Evolutionary conservation across 2,888 invertebrate genomes (phyloP), one percentile per base, ranked within the genome.

Genomic region (Trichogramma dendrolimi): DNA sequence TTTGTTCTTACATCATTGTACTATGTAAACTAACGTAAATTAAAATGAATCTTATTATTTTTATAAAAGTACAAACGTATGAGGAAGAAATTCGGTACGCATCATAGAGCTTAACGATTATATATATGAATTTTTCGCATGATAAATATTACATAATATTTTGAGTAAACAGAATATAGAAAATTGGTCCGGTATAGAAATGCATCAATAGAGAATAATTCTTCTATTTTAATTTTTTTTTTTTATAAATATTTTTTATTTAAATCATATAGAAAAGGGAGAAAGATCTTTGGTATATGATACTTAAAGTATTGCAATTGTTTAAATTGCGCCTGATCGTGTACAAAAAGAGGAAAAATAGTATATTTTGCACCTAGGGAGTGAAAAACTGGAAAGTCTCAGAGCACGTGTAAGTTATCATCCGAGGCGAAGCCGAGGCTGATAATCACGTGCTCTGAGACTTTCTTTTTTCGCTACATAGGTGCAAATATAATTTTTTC

Each of bases 201-300:
- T 62, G 58, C 62, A 62, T 50, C 55, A 50, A 60, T 59, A 54
- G 55, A 58, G 46, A 51, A 40, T 47, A 55, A 5, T 7, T 58
- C 61, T 63, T 61, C 58, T 46, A 55, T 63, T 58, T 46, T 42
- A 54, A 60, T n/a, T n/a, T 60, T 56, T 11, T 11, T 40, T 55
- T 44, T 41, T 6, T 53, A 14, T 10, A 14, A 10, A 40, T n/a
- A 53, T 39, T 53, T 53, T 38, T 39, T 38, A 49, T 49, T 7
- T 49, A 49, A 14, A 14, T 7, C 27, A 14, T 49, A 14, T 10
- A 49, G 6, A 8, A 6, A 51, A 51, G 10, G 27, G 10, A 61
- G 67, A 66, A 73, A 70, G 72, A 74, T 78, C 78, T 78, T 78
- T 78, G 78, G 78, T 73, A 78, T 27, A 27, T 76, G 71, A 70